These are phyloP conservation scores for Philereme transversata DNA, from an alignment of 2,888 invertebrate genomes.

Conservation along the genomic window DNA sequence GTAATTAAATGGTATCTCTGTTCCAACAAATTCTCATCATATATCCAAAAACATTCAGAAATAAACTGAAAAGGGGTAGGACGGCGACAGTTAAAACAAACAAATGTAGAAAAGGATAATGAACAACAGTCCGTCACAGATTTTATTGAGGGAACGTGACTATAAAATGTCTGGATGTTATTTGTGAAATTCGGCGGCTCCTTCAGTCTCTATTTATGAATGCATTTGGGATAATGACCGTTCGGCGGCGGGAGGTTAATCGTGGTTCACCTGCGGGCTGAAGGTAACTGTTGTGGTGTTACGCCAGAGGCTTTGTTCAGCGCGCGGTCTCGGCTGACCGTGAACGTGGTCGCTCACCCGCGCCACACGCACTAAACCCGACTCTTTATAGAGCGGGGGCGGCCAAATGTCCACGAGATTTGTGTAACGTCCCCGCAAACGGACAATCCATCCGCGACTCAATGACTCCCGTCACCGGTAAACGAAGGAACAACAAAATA, in stretches of 20 bases:
- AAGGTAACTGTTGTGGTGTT: constrained; percentile 58
- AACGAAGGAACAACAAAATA: constrained; percentile 42
- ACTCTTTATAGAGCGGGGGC: constrained; percentile 72
- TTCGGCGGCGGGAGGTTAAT: constrained; percentile 67
- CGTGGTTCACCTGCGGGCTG: constrained; percentile 67
- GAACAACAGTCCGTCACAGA: constrained; percentile 54
- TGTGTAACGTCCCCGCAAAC: constrained; percentile 59
- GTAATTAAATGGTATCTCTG: not conserved
- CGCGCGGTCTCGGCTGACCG: constrained; percentile 55
- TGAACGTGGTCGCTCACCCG: constrained; percentile 79
- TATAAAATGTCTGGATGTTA: constrained; percentile 64
- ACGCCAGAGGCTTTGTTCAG: constrained; percentile 61
- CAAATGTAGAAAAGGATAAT: constrained; percentile 50
- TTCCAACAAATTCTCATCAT: not conserved
- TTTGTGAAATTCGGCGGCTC: constrained; percentile 51
- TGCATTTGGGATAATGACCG: constrained; percentile 67
- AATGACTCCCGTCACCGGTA: constrained; percentile 48
- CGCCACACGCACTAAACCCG: constrained; percentile 59
- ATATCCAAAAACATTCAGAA: not conserved
- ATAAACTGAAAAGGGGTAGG: not conserved
- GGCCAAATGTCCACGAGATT: constrained; percentile 64
- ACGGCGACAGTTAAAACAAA: not conserved
- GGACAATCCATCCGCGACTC: constrained; percentile 59
- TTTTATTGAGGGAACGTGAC: constrained; percentile 61
- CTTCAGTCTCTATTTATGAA: constrained; percentile 64